Evolutionary conservation across 2,888 invertebrate genomes (phyloP), one percentile per base, ranked within the genome.

Genomic region (Aphrophora alni): DNA sequence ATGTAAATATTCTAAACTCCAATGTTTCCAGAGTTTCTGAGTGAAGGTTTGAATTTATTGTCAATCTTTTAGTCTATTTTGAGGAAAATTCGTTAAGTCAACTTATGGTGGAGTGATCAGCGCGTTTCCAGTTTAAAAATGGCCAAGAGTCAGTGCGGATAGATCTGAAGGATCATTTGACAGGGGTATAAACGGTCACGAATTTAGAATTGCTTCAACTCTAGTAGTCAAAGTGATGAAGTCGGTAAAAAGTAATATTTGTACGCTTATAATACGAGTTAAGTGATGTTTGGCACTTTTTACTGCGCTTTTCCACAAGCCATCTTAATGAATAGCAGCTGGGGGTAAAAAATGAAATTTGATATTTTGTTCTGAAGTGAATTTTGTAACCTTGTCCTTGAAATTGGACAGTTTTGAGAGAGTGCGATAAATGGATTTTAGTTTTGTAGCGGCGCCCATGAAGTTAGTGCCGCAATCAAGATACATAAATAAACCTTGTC

Each of bases 291-390:
- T 87, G 17, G 84, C 82, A 0, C 84, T 85, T 75, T 86, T 86
- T 0, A 86, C 84, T 7, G 71, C 85, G 0, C 86, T 84, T 78
- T 87, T 86, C 86, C 86, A 86, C 0, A 87, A 25, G 0, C 87
- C 86, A 33, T 8, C 33, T 33, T 33, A 8, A 33, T 33, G 33
- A 8, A 8, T 5, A 33, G 33, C 84, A 17, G 75, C 38, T 1
- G 86, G 84, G 0, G 86, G 81, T 77, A 14, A 81, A 26, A 14
- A 26, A 14, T 12, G 75, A 74, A 59, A 83, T 33, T 33, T 3
- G 3, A 33, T 33, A 5, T 33, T 33, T 5, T 33, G 33, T 3
- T 33, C 8, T 33, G 33, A 33, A 33, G 5, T 8, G 33, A 33
- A 33, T 5, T 3, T 33, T 33, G 33, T 33, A 8, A 33, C 8